Evolutionary conservation across 2,888 invertebrate species (phyloP).

Genomic region (Limnephilus marmoratus): DNA sequence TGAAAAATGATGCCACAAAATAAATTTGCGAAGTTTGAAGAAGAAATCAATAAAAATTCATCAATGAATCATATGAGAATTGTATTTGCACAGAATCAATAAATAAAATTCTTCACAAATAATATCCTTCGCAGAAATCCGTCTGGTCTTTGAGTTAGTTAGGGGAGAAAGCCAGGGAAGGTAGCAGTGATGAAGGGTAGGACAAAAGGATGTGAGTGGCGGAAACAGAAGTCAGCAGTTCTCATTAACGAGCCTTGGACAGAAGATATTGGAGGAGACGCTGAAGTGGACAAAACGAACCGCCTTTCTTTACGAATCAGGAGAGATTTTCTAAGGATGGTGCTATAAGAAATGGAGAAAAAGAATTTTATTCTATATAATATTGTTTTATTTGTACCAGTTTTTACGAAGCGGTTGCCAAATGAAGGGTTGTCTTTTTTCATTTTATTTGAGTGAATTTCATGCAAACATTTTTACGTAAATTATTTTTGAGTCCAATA

Average conservation of each 20-base stretch:
- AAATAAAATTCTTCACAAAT: neutral
- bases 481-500: neutral
- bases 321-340: neutral
- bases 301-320: neutral
- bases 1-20: too few species aligned
- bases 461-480: too few species aligned
- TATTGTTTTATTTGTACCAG: too few species aligned
- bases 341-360: neutral
- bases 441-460: too few species aligned
- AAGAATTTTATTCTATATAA: too few species aligned
- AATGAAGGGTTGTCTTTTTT: too few species aligned
- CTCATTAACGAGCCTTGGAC: conserved; percentile 18
- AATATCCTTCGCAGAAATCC: neutral
- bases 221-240: conserved; percentile 33
- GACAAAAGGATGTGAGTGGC: conserved; percentile 17
- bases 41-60: neutral
- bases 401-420: too few species aligned
- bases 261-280: neutral
- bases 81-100: neutral
- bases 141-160: neutral
- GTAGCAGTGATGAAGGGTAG: neutral
- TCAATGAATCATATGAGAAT: neutral
- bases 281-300: neutral
- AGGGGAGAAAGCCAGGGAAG: neutral
- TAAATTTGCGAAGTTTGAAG: too few species aligned